Percentiles rank a stretch among this genome's conserved stretches.
Evolutionary conservation across 2,888 invertebrate species (phyloP).

Genomic region (Chrysolina americana): DNA sequence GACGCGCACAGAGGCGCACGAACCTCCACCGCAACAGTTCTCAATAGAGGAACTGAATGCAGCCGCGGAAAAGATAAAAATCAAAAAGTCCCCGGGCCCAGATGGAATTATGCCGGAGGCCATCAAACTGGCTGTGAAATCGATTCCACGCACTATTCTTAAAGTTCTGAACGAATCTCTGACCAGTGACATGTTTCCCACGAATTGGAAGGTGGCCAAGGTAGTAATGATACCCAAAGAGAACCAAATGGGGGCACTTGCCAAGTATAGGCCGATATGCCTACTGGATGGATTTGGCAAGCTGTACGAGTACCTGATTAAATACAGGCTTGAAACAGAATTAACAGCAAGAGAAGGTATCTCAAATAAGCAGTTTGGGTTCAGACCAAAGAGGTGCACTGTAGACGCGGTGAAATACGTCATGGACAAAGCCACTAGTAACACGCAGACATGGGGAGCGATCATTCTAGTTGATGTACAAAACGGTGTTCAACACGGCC

Average conservation of each 20-base stretch:
- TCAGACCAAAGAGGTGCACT: neutral
- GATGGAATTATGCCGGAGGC: slow-evolving; percentile 9
- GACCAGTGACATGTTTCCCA: slow-evolving; percentile 2
- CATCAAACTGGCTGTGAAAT: neutral
- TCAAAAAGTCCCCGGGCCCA: slow-evolving; percentile 9
- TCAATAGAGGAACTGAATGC: slow-evolving; percentile 11
- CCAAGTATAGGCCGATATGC: neutral
- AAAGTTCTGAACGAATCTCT: slow-evolving; percentile 11
- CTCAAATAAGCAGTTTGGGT: slow-evolving; percentile 24
- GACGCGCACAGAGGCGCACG: neutral
- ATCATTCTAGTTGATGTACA: too few species aligned
- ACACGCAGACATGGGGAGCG: neutral
- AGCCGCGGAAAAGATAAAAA: slow-evolving; percentile 29
- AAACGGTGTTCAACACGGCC: too few species aligned
- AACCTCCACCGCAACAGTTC: neutral
- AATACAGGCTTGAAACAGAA: neutral
- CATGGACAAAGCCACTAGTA: neutral
- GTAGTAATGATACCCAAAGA: too few species aligned
- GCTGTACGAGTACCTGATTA: neutral
- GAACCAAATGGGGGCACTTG: neutral
- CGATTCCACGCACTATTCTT: neutral
- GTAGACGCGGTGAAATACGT: slow-evolving; percentile 22
- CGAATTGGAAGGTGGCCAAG: too few species aligned
- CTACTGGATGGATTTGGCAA: neutral
- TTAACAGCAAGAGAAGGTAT: neutral